Base-by-base conservation (phyloP, 2,113 vertebrate species). In the Caranx ignobilis region DNA sequence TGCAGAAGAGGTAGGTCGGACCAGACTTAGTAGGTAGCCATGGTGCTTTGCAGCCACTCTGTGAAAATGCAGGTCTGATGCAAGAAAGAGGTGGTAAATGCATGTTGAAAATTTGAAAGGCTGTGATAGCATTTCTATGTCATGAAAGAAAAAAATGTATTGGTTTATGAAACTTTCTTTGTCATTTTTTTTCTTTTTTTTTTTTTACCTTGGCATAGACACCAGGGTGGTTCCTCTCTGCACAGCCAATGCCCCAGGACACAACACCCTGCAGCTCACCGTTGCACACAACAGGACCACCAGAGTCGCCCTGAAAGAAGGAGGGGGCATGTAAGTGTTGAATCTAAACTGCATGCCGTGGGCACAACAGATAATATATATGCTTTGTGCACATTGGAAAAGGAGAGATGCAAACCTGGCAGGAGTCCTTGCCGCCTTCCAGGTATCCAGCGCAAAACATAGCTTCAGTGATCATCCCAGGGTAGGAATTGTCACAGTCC, bases 401-500 rank as follows among this genome's bases (percentile, higher is more conserved):
- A 52, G 35, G 71, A 95, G 31, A 34, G 31, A 59, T 16, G 15
- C 56, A 69, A 37, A 89, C 96, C 95, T 97, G 95, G 69, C 96
- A 97, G 47, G 96, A 95, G 89, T 96, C 96, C 77, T 96, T 96
- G 57, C 96, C 96, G 5, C 96, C 96, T 77, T 96, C 95, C 52
- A 92, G 47, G 35, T 93, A 95, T 48, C 96, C 96, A 2, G 95
- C 95, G 6, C 95, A 97, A 87, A 97, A 93, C 96, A 97, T 97
- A 90, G 93, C 82, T 0, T 81, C 0, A 0, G 95, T 95, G 93
- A 96, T 96, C 88, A 89, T 92, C 32, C 94, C 94, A 0, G 96
- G 96, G 78, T 97, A 97, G 84, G 93, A 84, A 4, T 89, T 85
- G 0, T 69, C 50, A 39, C 96, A 97, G 60, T 94, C 94, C 0